phyloP scores from a whole-genome alignment of 2,888 invertebrate species.

The Scotopteryx bipunctaria region DNA sequence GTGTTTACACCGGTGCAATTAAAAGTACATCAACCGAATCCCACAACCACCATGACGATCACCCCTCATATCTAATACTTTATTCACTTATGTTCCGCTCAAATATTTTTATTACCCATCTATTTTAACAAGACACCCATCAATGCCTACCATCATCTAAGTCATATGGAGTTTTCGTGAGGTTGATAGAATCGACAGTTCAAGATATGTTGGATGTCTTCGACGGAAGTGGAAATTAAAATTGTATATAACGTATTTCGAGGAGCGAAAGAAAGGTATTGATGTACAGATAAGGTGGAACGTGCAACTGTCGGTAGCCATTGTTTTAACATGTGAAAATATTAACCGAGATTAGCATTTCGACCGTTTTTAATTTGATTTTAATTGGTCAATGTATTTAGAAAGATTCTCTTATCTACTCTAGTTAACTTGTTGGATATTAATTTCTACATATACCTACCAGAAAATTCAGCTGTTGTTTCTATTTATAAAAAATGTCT shows the following conservation, averaged over 20 bases:
- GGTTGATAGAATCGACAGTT: constrained; percentile 32
- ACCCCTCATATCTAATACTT: constrained; percentile 64
- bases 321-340: constrained; percentile 79
- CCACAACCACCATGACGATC: constrained; percentile 71
- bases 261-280: constrained; percentile 71
- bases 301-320: constrained; percentile 74
- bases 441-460: neutral
- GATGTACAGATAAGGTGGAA: constrained; percentile 70
- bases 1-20: constrained; percentile 67
- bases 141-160: constrained; percentile 1
- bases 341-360: constrained; percentile 63
- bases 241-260: constrained; percentile 67
- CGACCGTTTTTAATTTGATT: constrained; percentile 68
- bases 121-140: constrained; percentile 40
- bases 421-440: neutral
- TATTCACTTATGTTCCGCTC: constrained; percentile 54
- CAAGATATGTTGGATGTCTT: constrained; percentile 47
- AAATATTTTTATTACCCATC: constrained; percentile 42
- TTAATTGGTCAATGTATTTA: constrained; percentile 55
- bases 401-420: neutral
- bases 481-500: neutral
- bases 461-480: neutral
- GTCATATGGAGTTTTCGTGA: constrained; percentile 8
- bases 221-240: constrained; percentile 65
- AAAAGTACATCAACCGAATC: constrained; percentile 65